Percentiles rank a stretch among this genome's conserved stretches.
phyloP scores from a whole-genome alignment of 2,113 vertebrate species.

The Sylvietta virens region DNA sequence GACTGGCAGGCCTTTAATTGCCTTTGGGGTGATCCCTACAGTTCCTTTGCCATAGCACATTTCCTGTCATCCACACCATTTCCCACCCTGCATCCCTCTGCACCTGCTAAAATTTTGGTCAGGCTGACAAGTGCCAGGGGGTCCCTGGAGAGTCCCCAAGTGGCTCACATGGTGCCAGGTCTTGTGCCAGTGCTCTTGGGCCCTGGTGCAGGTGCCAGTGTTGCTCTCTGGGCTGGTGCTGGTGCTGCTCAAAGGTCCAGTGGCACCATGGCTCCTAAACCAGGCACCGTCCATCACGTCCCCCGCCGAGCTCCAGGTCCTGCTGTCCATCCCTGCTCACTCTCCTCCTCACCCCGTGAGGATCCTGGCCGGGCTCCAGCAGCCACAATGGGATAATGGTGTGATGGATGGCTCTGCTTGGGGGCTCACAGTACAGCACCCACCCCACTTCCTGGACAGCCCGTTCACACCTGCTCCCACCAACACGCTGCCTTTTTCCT shows the following conservation, averaged over 20 bases:
- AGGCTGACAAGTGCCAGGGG: neutral
- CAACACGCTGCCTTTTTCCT: rapidly evolving
- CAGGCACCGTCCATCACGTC: neutral
- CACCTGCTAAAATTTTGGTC: neutral
- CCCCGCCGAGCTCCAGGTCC: rapidly evolving
- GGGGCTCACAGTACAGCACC: neutral
- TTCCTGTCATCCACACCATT: neutral
- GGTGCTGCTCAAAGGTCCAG: rapidly evolving
- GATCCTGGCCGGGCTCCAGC: neutral
- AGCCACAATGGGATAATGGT: neutral
- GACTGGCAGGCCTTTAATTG: neutral
- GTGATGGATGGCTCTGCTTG: neutral
- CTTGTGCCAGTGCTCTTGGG: neutral
- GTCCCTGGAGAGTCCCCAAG: neutral
- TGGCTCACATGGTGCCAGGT: neutral
- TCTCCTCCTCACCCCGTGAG: rapidly evolving
- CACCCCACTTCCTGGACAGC: neutral
- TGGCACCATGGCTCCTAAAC: neutral
- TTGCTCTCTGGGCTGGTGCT: neutral
- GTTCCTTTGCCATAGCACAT: neutral
- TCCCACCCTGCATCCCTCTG: neutral
- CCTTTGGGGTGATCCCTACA: neutral
- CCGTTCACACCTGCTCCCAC: neutral
- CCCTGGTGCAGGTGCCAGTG: neutral
- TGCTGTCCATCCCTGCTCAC: neutral